Conservation (phyloP, 2,797 vertebrate genomes). For the Gouania willdenowi region DNA sequence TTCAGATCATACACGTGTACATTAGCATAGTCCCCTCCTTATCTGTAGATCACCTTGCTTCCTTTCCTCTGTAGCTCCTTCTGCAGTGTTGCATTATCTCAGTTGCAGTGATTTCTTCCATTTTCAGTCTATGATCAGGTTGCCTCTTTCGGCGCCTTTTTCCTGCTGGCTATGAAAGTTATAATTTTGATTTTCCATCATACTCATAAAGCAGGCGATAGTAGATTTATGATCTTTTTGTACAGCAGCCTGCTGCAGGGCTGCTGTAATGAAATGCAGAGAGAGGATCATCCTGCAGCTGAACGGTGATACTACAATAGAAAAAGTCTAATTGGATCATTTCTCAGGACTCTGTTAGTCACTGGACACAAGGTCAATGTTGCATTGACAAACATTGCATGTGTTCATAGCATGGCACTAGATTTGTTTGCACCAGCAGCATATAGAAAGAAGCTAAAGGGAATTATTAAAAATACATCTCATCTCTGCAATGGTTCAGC, state of each 20-base stretch:
- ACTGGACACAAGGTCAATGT: conserved; percentile 1
- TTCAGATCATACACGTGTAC: no score
- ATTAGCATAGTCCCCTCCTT: no score
- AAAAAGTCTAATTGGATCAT: conserved; percentile 63
- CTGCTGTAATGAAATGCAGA: conserved; percentile 68
- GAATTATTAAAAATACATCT: background rate
- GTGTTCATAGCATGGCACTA: no score
- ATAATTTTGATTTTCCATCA: conserved; percentile 77
- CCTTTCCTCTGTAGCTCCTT: conserved; percentile 5
- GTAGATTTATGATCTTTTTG: conserved; percentile 78
- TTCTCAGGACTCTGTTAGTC: conserved; percentile 42
- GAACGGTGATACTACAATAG: conserved; percentile 31
- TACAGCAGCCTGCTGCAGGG: conserved; percentile 51
- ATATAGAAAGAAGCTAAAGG: background rate
- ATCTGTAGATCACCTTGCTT: background rate
- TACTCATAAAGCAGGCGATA: conserved; percentile 64
- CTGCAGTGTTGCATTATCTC: conserved; percentile 6
- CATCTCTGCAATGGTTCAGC: conserved; percentile 38
- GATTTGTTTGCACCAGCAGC: background rate
- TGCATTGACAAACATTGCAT: no score
- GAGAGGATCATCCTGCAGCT: conserved; percentile 56
- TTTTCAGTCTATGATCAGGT: conserved; percentile 20
- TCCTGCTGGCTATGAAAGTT: conserved; percentile 67
- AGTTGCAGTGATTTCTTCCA: conserved; percentile 16
- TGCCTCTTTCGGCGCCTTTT: conserved; percentile 23